Evolutionary conservation across 2,888 invertebrate genomes (phyloP).

Genomic region (Bombylius discolor): DNA sequence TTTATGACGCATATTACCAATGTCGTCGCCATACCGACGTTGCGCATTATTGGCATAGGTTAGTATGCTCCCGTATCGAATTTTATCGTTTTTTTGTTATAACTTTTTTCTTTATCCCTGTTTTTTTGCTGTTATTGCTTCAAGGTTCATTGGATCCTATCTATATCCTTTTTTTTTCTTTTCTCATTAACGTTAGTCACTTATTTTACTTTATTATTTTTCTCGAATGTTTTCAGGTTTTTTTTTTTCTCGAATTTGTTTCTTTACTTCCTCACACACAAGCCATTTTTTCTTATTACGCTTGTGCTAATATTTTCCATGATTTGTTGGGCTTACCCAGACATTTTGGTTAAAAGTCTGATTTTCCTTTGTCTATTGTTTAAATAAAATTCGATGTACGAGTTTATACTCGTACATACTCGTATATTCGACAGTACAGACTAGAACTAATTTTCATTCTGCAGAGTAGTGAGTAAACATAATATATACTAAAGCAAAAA

Average conservation of each 20-base stretch:
- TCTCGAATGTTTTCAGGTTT: background rate
- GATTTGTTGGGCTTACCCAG: background rate
- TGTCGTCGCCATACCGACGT: constrained; percentile 20
- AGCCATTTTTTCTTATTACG: background rate
- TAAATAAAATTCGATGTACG: too few species aligned
- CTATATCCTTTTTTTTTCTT: background rate
- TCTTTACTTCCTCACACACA: background rate
- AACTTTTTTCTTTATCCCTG: background rate
- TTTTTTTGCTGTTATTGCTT: too few species aligned
- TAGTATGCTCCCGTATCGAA: constrained; percentile 16
- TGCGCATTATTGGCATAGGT: constrained; percentile 23
- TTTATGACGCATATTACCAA: background rate
- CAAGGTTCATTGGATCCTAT: background rate
- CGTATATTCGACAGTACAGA: too few species aligned
- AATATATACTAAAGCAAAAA: too few species aligned
- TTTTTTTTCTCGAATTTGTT: background rate
- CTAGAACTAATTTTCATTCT: too few species aligned
- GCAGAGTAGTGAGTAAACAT: too few species aligned
- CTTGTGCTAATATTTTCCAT: background rate
- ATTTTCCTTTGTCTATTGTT: too few species aligned
- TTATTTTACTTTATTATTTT: background rate
- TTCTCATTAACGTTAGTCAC: background rate
- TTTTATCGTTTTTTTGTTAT: background rate
- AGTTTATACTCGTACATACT: too few species aligned
- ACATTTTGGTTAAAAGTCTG: background rate